These are phyloP conservation scores for Drosophila truncata DNA, from an alignment of 1,140 invertebrate species.

Conservation along the genomic window DNA sequence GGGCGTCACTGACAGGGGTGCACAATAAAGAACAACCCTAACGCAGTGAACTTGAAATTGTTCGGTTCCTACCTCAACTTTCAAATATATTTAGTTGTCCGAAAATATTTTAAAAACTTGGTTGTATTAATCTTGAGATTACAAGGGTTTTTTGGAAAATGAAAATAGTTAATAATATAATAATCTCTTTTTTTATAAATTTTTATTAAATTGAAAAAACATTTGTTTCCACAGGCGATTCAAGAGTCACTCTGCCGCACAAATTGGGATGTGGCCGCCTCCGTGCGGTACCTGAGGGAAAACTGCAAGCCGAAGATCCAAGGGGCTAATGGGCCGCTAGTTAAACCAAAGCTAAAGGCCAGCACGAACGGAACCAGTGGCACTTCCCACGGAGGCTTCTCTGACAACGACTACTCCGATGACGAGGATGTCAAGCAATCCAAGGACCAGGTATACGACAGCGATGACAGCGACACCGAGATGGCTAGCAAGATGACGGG, in stretches of 20 bases:
- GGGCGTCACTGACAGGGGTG: slow-evolving; percentile 30
- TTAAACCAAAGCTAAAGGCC: slow-evolving; percentile 52
- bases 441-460: slow-evolving; percentile 85
- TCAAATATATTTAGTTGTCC: background rate
- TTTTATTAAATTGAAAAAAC: background rate
- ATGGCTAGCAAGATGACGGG: slow-evolving; percentile 89
- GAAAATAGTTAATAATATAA: too few species aligned
- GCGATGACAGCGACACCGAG: slow-evolving; percentile 91
- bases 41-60: background rate
- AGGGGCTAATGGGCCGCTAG: slow-evolving; percentile 33
- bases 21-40: slow-evolving; percentile 3
- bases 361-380: slow-evolving; percentile 61
- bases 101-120: background rate
- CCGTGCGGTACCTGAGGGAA: slow-evolving; percentile 68
- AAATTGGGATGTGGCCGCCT: slow-evolving; percentile 77
- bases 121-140: too few species aligned
- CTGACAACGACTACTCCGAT: slow-evolving; percentile 71
- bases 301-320: slow-evolving; percentile 64
- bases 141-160: too few species aligned
- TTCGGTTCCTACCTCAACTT: background rate
- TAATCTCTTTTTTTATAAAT: background rate
- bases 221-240: slow-evolving; percentile 61
- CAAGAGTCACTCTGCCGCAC: slow-evolving; percentile 75
- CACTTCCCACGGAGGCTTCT: slow-evolving; percentile 54
- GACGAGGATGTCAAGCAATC: slow-evolving; percentile 70